Evolutionary conservation across 2,113 vertebrate species (phyloP).

Genomic region (Perccottus glenii): DNA sequence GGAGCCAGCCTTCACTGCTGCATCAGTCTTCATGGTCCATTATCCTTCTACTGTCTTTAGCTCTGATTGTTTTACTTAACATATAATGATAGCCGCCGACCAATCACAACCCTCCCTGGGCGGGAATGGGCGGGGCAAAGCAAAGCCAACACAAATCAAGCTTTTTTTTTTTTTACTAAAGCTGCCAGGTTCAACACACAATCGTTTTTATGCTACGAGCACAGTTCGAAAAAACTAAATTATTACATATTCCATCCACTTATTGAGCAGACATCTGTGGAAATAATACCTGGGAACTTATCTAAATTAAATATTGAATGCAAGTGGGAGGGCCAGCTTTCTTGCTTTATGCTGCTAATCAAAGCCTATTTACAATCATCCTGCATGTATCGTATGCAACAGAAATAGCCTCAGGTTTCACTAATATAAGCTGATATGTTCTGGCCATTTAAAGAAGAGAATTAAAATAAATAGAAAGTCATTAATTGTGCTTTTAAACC

Average conservation of each 20-base stretch:
- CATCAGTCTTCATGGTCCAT: no score
- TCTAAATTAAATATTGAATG: conserved; percentile 51
- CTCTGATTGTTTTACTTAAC: conserved; percentile 43
- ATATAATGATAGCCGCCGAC: conserved; percentile 49
- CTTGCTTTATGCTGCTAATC: conserved; percentile 64
- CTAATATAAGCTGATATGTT: conserved; percentile 70
- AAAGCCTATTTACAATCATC: conserved; percentile 79
- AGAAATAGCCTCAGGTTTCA: conserved; percentile 59
- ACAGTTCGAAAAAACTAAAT: conserved; percentile 33
- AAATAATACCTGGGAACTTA: conserved; percentile 54
- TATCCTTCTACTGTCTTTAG: conserved; percentile 14
- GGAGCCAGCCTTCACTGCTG: no score
- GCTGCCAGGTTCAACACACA: conserved; percentile 34
- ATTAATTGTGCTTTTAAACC: conserved; percentile 83
- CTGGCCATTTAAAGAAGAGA: conserved; percentile 60
- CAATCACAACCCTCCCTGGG: conserved; percentile 28
- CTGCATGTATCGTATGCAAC: conserved; percentile 55
- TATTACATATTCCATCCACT: conserved; percentile 50
- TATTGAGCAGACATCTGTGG: conserved; percentile 65
- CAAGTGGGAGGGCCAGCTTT: conserved; percentile 47
- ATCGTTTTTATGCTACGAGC: conserved; percentile 58
- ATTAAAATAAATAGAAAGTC: conserved; percentile 43
- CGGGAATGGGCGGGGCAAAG: neutral
- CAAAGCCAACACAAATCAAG: conserved; percentile 19
- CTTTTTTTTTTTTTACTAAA: conserved; percentile 10